Evolutionary conservation across 2,888 invertebrate species (phyloP), one percentile per base, ranked within the genome.

Genomic region (Eupithecia tripunctaria): DNA sequence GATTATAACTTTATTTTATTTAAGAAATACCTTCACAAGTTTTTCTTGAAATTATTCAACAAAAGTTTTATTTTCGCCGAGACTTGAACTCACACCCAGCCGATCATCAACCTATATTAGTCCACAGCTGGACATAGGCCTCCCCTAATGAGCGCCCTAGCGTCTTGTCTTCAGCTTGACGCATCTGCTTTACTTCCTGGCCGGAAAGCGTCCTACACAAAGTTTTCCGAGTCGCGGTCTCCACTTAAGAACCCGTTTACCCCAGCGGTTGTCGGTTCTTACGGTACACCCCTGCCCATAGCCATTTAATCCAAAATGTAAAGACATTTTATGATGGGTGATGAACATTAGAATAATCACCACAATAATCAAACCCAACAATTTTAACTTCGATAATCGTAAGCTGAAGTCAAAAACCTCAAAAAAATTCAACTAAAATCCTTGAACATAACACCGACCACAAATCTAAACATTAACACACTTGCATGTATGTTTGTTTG

Each of bases 391-490:
- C 62, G 10, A 63, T 63, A 21, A 36, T 32, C 60, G 29, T 15
- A 29, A 60, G 29, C 18, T 29, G 18, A 18, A 60, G 27, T 56
- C 56, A 56, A 56, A 25, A 56, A 29, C 29, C 27, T 60, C 60
- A 29, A 29, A 29, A 27, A 60, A 29, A 18, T 18, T 29, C 60
- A 15, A 60, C 62, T 32, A 36, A 29, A 32, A 36, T 12, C 69
- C 67, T 70, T 69, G 43, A 74, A 71, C 71, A 72, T 65, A 75
- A 72, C 65, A 70, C 47, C 66, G 36, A 66, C 75, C 73, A 75
- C 74, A 60, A 73, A 78, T 79, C 76, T 78, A 76, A 75, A 77
- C 76, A 75, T 77, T 75, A 38, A 29, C 60, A 67, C 74, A 68
- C 75, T 67, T 73, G 71, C 73, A 60, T 71, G 47, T 60, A 18